Evolutionary conservation across 2,888 invertebrate genomes (phyloP), one percentile per base, ranked within the genome.

Genomic region (Heliconius sara): DNA sequence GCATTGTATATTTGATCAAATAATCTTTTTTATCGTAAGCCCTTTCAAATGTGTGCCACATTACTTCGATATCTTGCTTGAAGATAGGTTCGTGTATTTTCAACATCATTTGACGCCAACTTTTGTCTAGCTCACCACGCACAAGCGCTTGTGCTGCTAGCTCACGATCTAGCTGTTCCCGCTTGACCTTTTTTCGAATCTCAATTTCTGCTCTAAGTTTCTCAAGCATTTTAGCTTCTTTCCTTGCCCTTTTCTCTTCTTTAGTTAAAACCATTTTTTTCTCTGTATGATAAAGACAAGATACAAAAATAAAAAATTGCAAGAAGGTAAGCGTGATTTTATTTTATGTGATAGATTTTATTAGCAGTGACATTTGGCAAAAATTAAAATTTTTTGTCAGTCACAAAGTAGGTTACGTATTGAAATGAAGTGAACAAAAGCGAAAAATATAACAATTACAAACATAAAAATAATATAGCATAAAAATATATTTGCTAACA

Each of bases 11-110:
- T 9, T 89, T 87, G 76, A 97, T 96, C 5, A 96, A 88, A 63
- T 95, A 89, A 84, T 97, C 96, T 90, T 97, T 97, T 82, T 96
- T 95, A 78, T 95, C 95, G 25, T 96, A 88, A 0, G 93, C 90
- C 83, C 96, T 91, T 85, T 96, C 96, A 84, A 97, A 95, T 3
- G 89, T 88, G 70, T 91, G 91, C 92, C 94, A 93, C 90, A 94
- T 89, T 7, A 93, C 89, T 85, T 94, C 90, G 34, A 94, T 89
- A 10, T 95, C 92, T 83, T 92, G 89, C 72, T 84, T 91, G 79
- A 94, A 92, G 4, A 92, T 83, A 0, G 95, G 95, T 85, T 93
- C 92, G 82, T 94, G 94, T 77, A 95, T 93, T 83, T 91, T 91
- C 2, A 91, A 82, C 93, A 95, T 93, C 85, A 91, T 87, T 75